Evolutionary conservation across 2,113 vertebrate genomes (phyloP), one percentile per base, ranked within the genome.

Genomic region (Ahaetulla prasina): DNA sequence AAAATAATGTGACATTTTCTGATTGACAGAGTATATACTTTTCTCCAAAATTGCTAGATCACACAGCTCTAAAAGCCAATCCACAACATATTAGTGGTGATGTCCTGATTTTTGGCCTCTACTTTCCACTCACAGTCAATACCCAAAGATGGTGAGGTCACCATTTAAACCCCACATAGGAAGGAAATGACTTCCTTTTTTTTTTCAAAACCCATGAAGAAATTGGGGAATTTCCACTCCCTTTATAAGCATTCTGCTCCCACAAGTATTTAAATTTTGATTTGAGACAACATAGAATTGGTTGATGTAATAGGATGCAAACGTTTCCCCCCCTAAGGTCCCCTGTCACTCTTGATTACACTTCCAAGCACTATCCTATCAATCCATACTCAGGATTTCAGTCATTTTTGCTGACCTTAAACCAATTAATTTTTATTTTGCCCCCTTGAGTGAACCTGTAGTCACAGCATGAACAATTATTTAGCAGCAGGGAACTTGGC

Each of bases 351-450:
- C 52, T 45, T 16, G 60, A 87, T 91, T 91, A 39, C 43, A 80
- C 80, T 91, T 35, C 89, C 30, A 57, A 88, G 60, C 63, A 50
- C 18, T 30, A n/a, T 84, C 85, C 86, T 89, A 84, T 93, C 86
- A 88, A 16, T 39, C 16, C 47, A 23, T 45, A 68, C 88, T 74
- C 80, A 54, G 87, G 80, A 93, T 86, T 80, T n/a, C 20, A 10
- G 87, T 54, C 47, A 57, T 87, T 91, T 57, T 50, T n/a, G 30
- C 55, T 89, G 87, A 93, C 87, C 90, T 89, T 91, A 91, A 91
- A 89, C 90, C 93, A 89, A 93, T 93, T 93, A 91, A 53, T 89
- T 93, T 93, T 91, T 89, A 27, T 89, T 87, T 86, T 27, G 47
- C 80, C 14, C 54, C 90, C 80, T 89, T 53, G 35, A 89, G 80